Base-by-base conservation (phyloP, 1,140 invertebrate genomes). In the Hylyphantes graminicola region DNA sequence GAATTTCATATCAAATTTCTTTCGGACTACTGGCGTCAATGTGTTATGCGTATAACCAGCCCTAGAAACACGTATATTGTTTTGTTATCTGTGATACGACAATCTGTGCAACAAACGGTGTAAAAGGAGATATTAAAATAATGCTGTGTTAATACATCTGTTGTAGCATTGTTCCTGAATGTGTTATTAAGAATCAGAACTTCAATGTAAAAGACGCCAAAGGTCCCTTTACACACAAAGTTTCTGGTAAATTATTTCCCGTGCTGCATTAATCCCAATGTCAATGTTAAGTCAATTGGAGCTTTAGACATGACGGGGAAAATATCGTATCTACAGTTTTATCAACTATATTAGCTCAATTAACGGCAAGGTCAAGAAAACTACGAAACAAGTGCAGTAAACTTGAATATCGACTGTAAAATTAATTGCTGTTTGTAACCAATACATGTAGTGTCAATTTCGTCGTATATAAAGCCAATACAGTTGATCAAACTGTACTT, bases 31-130 rank as follows among this genome's bases (percentile, higher is more conserved):
- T 19, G 53, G 11, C n/a, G 4, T 0, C 7, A 10, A 54, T 17
- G 21, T 48, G n/a, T 51, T 78, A 21, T 17, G 15, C 57, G 63
- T 21, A 48, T 67, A 51, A 78, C 63, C 35, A 78, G 1, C 35
- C 50, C 10, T 51, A 35, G 35, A 35, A 2, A 35, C 35, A 17
- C 0, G 11, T 63, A n/a, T 13, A 53, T 35, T 35, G 17, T 78
- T 67, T 67, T 21, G 10, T 77, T 35, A 35, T 67, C 76, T 78
- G 76, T 78, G 76, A 78, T 78, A 78, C 63, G 61, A 78, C 76
- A 78, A 67, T 78, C 61, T 78, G 76, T 78, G 63, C 76, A 65
- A 54, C n/a, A 19, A 53, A 21, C 50, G 51, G 68, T 11, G 68
- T 35, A 35, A 35, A 35, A 35, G 35, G 5, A 35, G 68, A 68